phyloP scores from a whole-genome alignment of 2,797 vertebrate genomes.

The Semaprochilodus insignis region DNA sequence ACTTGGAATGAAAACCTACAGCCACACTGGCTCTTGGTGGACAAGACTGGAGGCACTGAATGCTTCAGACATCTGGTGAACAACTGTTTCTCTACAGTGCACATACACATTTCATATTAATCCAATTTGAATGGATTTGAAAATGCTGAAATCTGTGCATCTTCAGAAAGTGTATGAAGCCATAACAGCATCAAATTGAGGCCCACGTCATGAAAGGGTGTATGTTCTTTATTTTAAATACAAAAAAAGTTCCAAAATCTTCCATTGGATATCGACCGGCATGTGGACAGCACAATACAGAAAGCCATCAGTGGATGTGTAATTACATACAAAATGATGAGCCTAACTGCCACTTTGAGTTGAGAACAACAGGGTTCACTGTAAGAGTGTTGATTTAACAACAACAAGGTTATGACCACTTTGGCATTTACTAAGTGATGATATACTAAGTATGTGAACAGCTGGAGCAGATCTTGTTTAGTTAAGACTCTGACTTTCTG shows the following conservation, averaged over 20 bases:
- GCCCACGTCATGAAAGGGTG: background rate
- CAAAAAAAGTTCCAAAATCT: slow-evolving; percentile 16
- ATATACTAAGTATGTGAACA: background rate
- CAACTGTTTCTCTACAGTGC: too few species aligned
- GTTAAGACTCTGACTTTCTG: background rate
- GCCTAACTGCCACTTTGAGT: background rate
- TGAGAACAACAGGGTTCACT: background rate
- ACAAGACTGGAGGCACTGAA: too few species aligned
- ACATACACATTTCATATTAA: too few species aligned
- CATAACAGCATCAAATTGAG: background rate
- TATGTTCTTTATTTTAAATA: slow-evolving; percentile 43
- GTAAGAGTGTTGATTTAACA: background rate
- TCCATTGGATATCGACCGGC: background rate
- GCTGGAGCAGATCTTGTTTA: background rate
- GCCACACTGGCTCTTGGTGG: too few species aligned
- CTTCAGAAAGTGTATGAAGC: background rate
- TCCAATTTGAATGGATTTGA: too few species aligned
- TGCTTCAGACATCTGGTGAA: too few species aligned
- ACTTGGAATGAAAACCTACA: too few species aligned
- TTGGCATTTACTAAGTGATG: background rate
- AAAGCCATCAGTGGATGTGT: background rate
- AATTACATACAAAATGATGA: slow-evolving; percentile 12
- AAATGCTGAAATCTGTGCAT: too few species aligned
- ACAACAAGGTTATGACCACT: background rate
- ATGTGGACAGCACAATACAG: slow-evolving; percentile 3